Evolutionary conservation across 2,888 invertebrate genomes (phyloP).

Genomic region (Drosophila bunnanda): DNA sequence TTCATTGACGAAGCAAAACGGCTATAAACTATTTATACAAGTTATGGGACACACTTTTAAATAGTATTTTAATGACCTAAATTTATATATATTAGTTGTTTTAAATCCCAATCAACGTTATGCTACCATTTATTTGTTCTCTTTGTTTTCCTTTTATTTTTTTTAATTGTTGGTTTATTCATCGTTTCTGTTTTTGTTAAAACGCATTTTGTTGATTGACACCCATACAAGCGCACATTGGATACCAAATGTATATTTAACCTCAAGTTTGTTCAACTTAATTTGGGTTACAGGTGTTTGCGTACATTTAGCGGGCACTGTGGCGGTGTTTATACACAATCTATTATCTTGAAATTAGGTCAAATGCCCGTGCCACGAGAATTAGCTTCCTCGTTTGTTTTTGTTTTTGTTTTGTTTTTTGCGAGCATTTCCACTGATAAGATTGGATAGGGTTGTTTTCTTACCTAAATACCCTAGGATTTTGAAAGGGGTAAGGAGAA

Average conservation of each 20-base stretch:
- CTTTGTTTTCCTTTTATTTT: background rate
- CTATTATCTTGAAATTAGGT: conserved; percentile 62
- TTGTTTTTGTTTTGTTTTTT: conserved; percentile 2
- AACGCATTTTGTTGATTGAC: conserved; percentile 38
- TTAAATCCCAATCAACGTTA: conserved; percentile 7
- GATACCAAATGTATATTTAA: conserved; percentile 14
- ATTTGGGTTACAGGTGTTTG: conserved; percentile 30
- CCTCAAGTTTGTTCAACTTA: conserved; percentile 47
- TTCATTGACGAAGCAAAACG: background rate
- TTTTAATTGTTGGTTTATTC: conserved; percentile 8
- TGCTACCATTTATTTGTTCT: background rate
- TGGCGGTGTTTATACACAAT: conserved; percentile 44
- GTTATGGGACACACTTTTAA: background rate
- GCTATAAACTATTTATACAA: background rate
- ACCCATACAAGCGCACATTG: background rate
- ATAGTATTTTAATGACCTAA: background rate
- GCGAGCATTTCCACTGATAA: conserved; percentile 56
- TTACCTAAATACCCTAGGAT: conserved; percentile 18
- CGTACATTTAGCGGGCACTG: conserved; percentile 45
- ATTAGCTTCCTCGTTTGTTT: conserved; percentile 13
- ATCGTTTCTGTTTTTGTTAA: conserved; percentile 7
- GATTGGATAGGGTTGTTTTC: conserved; percentile 51
- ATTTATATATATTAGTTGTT: background rate
- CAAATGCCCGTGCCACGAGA: conserved; percentile 47
- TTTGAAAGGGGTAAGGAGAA: background rate